phyloP scores from a whole-genome alignment of 2,888 invertebrate genomes.

The Sisyra terminalis region DNA sequence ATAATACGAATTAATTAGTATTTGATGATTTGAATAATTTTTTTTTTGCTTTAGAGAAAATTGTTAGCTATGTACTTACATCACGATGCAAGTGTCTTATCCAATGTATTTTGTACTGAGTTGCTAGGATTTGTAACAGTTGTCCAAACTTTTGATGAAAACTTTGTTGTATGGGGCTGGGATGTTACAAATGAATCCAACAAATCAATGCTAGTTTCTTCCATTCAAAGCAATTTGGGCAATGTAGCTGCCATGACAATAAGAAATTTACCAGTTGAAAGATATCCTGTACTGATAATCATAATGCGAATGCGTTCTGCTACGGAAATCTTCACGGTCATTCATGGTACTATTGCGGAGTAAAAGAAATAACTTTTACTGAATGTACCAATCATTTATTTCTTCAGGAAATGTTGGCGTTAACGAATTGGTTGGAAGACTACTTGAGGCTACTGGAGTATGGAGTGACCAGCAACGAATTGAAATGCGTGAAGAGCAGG shows the following conservation, averaged over 20 bases:
- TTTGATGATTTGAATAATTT: not conserved
- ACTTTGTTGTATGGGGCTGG: constrained; percentile 95
- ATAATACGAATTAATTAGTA: constrained; percentile 15
- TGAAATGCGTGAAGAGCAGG: constrained; percentile 73
- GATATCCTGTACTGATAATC: constrained; percentile 62
- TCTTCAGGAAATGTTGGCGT: constrained; percentile 63
- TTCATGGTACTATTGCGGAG: constrained; percentile 58
- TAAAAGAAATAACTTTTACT: too few species aligned
- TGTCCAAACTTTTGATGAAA: constrained; percentile 71
- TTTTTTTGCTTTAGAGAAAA: constrained; percentile 52
- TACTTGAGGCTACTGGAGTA: constrained; percentile 77
- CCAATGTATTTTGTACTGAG: constrained; percentile 95
- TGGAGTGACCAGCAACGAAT: constrained; percentile 60
- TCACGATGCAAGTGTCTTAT: constrained; percentile 85
- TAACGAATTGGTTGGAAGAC: constrained; percentile 70
- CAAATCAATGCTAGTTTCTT: constrained; percentile 57
- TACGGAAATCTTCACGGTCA: constrained; percentile 80
- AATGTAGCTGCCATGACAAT: constrained; percentile 70
- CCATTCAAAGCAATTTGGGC: constrained; percentile 63
- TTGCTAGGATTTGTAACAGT: constrained; percentile 83
- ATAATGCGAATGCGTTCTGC: constrained; percentile 77
- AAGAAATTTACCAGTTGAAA: constrained; percentile 70
- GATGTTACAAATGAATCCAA: constrained; percentile 84
- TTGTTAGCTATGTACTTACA: constrained; percentile 90
- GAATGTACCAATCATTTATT: not conserved